Percentiles rank a stretch among this genome's conserved stretches.
Evolutionary conservation across 2,797 vertebrate species (phyloP).

Genomic region (Eidolon dupreanum): DNA sequence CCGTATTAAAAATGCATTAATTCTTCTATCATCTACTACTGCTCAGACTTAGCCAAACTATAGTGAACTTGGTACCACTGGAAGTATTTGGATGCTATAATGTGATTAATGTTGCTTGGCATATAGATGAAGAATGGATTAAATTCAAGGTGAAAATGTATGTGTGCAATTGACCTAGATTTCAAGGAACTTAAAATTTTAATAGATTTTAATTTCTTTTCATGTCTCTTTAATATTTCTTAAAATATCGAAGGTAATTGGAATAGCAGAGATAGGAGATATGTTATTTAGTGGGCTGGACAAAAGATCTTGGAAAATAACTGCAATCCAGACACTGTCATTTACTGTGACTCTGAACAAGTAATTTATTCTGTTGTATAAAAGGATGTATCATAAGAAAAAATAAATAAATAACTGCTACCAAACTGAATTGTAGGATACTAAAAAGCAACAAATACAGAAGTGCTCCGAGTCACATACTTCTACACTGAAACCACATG

Average conservation of each 20-base stretch:
- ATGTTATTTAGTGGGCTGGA: neutral
- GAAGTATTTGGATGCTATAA: conserved; percentile 12
- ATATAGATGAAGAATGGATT: conserved; percentile 23
- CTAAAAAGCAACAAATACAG: neutral
- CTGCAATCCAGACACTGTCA: neutral
- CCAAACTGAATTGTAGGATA: neutral
- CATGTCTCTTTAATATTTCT: neutral
- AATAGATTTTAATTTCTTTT: neutral
- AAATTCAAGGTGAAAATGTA: neutral
- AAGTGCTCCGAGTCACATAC: neutral
- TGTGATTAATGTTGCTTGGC: neutral
- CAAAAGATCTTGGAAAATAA: neutral
- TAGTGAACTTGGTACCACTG: neutral
- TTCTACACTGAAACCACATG: neutral
- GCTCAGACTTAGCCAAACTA: conserved; percentile 4
- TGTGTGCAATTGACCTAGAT: neutral
- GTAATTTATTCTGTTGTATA: neutral
- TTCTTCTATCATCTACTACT: neutral
- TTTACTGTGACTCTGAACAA: neutral
- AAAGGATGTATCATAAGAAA: neutral
- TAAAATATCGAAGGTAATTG: neutral
- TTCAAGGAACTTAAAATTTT: conserved; percentile 13
- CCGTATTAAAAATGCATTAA: neutral
- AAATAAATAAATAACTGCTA: neutral
- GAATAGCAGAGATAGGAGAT: neutral